These are phyloP conservation scores for Dromius quadrimaculatus DNA, from an alignment of 2,888 invertebrate species.

Conservation along the genomic window DNA sequence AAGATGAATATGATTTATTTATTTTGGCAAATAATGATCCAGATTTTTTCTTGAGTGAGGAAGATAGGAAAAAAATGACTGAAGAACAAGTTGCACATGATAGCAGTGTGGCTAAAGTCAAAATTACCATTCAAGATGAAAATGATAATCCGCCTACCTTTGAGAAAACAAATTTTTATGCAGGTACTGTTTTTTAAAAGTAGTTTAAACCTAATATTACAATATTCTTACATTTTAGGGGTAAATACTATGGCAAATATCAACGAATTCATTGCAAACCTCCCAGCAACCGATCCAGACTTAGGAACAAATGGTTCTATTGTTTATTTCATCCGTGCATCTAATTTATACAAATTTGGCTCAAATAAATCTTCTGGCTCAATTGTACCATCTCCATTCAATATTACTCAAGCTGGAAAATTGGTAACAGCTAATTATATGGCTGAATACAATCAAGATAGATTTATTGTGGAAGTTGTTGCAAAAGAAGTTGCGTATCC, in stretches of 20 bases:
- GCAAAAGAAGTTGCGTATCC: conserved; percentile 86
- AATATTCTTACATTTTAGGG: too few species aligned
- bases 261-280: conserved; percentile 79
- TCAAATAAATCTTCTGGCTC: conserved; percentile 83
- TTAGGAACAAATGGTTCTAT: conserved; percentile 86
- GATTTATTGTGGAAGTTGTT: conserved; percentile 86
- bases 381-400: conserved; percentile 90
- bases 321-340: conserved; percentile 83
- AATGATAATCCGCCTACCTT: conserved; percentile 89
- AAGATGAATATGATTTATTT: conserved; percentile 79
- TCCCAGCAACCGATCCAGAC: conserved; percentile 87
- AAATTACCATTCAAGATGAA: conserved; percentile 80
- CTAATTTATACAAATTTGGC: conserved; percentile 84
- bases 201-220: conserved; percentile 61
- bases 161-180: conserved; percentile 73
- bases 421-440: conserved; percentile 83
- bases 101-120: conserved; percentile 78
- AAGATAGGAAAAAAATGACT: conserved; percentile 67
- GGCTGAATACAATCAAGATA: conserved; percentile 90
- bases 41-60: conserved; percentile 73
- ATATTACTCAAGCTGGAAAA: conserved; percentile 78
- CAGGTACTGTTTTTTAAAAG: conserved; percentile 67
- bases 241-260: conserved; percentile 83
- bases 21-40: conserved; percentile 88
- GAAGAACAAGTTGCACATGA: conserved; percentile 67